Evolutionary conservation across 64 coral and sea anemone species (phyloP), one percentile per base, ranked within the genome.

Genomic region (Dendrophyllia cribrosa): DNA sequence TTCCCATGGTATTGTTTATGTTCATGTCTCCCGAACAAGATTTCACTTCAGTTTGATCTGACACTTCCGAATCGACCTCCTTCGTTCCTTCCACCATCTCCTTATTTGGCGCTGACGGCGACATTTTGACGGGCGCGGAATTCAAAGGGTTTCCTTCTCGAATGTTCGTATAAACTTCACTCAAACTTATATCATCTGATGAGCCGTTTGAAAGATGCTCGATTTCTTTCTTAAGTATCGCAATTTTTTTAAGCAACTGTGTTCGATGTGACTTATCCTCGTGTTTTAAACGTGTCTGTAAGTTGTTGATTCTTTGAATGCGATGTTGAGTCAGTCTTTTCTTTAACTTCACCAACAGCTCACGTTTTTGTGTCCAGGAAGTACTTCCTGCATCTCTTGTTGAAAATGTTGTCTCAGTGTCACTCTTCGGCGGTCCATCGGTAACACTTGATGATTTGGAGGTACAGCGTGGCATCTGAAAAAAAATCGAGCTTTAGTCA

Each of bases 81-180:
- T 11, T 68, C 10, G 5, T 7, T 67, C n/a, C 11, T n/a, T 23
- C 9, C 45, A 5, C 23, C 51, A 21, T 23, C 0, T 47, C 80
- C 80, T 67, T 49, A 84, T 67, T 67, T 68, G 80, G 80, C 46
- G 46, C 9, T 63, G 1, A 15, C 8, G 5, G 19, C 22, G 80
- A 68, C 62, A 13, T 84, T 50, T 84, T 84, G 80, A 67, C 80
- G 64, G 80, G 61, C n/a, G 80, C 10, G 4, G 80, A 19, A 67
- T 49, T 67, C 8, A 22, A 51, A 14, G 20, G 61, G 44, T 19
- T 68, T 84, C 20, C 45, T 49, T 50, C 24, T 43, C 34, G 34
- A 10, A 8, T 66, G 13, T 34, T 34, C 34, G 2, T 34, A 34
- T 9, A 56, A 12, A 9, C 12, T 56, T 56, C 53, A 56, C 60